A percentile compares a stretch with the other conserved stretches of the same genome.
Evolutionary conservation across 2,888 invertebrate genomes (phyloP).

Genomic region (Andrena bicolor): DNA sequence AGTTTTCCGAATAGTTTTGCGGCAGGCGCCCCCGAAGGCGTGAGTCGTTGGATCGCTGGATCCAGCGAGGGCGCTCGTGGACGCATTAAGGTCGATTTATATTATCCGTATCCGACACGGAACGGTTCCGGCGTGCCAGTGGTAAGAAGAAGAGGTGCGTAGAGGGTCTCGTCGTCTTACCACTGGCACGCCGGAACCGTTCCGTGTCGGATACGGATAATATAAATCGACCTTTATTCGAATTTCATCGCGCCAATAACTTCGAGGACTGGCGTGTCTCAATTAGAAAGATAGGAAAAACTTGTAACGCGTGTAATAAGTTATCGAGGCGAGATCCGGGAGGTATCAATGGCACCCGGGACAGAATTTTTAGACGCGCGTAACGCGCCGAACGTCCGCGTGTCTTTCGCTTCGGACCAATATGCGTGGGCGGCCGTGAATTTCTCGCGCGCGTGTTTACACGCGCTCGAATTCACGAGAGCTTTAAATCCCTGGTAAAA

Average conservation of each 20-base stretch:
- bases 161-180: too few species aligned
- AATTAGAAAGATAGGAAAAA: slow-evolving; percentile 16
- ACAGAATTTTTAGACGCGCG: slow-evolving; percentile 20
- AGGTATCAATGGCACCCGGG: not conserved
- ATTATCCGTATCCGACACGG: too few species aligned
- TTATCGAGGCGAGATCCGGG: slow-evolving; percentile 1
- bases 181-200: too few species aligned
- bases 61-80: slow-evolving; percentile 41
- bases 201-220: too few species aligned
- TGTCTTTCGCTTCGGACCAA: not conserved
- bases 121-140: too few species aligned
- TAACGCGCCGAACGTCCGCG: slow-evolving; percentile 6
- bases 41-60: slow-evolving; percentile 46
- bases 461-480: slow-evolving; percentile 30
- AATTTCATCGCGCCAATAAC: slow-evolving; percentile 32
- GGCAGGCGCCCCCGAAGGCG: slow-evolving; percentile 45
- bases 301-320: slow-evolving; percentile 15
- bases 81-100: too few species aligned
- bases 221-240: too few species aligned
- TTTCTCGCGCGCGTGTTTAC: slow-evolving; percentile 32
- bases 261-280: slow-evolving; percentile 14
- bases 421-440: slow-evolving; percentile 31
- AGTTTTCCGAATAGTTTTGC: slow-evolving; percentile 64
- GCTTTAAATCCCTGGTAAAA: slow-evolving; percentile 50
- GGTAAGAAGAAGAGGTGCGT: too few species aligned